These are phyloP conservation scores for Aleiodes testaceus DNA, from an alignment of 2,888 invertebrate species.

Conservation along the genomic window DNA sequence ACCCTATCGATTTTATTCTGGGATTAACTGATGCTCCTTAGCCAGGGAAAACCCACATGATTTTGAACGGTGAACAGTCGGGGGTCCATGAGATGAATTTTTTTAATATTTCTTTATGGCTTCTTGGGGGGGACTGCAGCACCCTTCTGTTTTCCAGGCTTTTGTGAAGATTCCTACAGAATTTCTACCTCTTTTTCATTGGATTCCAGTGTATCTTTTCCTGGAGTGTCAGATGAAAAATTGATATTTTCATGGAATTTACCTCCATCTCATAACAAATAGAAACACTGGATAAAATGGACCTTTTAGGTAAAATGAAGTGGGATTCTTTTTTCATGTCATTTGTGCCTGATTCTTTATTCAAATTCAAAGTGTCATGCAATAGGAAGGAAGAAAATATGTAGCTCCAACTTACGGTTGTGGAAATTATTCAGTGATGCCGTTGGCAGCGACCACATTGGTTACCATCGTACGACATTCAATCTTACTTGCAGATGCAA, in stretches of 20 bases:
- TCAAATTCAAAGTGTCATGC: conserved; percentile 30
- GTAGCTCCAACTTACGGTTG: background rate
- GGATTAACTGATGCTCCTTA: conserved; percentile 34
- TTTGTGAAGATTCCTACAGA: conserved; percentile 3
- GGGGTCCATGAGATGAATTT: conserved; percentile 33
- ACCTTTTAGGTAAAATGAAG: too few species aligned
- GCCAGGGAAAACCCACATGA: conserved; percentile 8
- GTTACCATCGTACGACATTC: conserved; percentile 44
- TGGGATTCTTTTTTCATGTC: too few species aligned
- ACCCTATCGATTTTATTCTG: conserved; percentile 39
- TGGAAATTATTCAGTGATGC: conserved; percentile 37
- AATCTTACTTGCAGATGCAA: conserved; percentile 54
- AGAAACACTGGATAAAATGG: too few species aligned
- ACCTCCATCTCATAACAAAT: too few species aligned
- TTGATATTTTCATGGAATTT: too few species aligned
- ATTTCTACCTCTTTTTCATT: conserved; percentile 17
- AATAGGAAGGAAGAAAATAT: background rate
- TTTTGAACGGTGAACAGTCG: conserved; percentile 30
- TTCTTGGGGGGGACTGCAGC: background rate
- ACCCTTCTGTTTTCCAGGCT: conserved; percentile 14
- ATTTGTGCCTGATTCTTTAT: conserved; percentile 32
- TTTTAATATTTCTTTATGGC: background rate
- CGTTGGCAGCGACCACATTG: conserved; percentile 39
- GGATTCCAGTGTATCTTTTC: too few species aligned
- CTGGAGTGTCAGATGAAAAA: too few species aligned